Conservation (phyloP, 2,797 vertebrate species). For the Eremophila alpestris region DNA sequence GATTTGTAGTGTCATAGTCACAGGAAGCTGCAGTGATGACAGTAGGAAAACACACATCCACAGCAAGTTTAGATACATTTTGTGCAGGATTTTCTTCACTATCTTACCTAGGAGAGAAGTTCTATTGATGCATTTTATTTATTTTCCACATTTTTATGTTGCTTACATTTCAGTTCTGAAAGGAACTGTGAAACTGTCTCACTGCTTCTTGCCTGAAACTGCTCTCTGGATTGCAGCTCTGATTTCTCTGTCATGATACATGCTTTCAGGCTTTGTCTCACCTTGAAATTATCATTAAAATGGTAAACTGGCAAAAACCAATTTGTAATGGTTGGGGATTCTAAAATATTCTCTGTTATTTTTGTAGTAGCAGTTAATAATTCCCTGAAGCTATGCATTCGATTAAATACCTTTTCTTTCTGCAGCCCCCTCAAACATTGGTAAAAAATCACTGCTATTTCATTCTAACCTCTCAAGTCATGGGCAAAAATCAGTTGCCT, state of each 20-base stretch:
- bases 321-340: neutral
- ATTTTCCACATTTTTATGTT: neutral
- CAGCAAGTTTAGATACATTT: neutral
- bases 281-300: slow-evolving; percentile 23
- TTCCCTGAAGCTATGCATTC: slow-evolving; percentile 19
- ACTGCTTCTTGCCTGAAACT: slow-evolving; percentile 28
- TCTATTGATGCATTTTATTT: neutral
- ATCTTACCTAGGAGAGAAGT: neutral
- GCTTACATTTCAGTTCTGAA: neutral
- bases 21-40: neutral
- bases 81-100: neutral
- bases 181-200: slow-evolving; percentile 14
- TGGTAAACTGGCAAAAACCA: neutral
- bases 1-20: neutral
- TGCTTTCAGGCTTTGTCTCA: slow-evolving; percentile 14
- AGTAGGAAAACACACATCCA: neutral
- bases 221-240: slow-evolving; percentile 6
- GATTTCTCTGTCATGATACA: neutral
- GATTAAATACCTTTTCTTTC: neutral
- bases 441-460: slow-evolving; percentile 16
- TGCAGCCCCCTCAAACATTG: neutral
- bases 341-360: slow-evolving; percentile 30
- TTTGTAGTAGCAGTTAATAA: neutral
- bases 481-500: slow-evolving; percentile 29
- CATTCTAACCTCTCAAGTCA: slow-evolving; percentile 4